Evolutionary conservation across 2,888 invertebrate genomes (phyloP), one percentile per base, ranked within the genome.

Genomic region (Hemithea aestivaria): DNA sequence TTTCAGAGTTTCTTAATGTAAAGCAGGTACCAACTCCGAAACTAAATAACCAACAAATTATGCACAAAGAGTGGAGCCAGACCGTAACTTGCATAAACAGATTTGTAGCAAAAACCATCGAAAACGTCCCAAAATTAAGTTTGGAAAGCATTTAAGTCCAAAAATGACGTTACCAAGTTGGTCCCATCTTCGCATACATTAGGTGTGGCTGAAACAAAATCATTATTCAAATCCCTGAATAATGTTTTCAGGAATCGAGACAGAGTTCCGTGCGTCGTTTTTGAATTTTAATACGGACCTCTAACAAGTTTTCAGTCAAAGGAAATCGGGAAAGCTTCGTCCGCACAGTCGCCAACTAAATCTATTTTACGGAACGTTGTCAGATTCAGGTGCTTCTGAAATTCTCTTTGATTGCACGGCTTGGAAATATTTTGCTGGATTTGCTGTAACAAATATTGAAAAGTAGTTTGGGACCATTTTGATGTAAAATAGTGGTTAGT

Each of bases 251-350:
- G 80, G 76, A 78, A 77, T 80, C 73, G 75, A 72, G 77, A 73
- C 76, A 59, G 79, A 79, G 81, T 81, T 81, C 66, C 66, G 73
- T 73, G 68, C 79, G 75, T 77, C 83, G 83, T 85, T 87, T 87
- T 85, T 87, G 87, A 87, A 87, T 87, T 87, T 87, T 85, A 87
- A 87, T 85, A 85, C 64, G 77, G 76, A 65, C 53, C 73, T 82
- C 78, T 85, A 85, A 87, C 85, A 85, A 85, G 85, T 85, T 85
- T 79, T 70, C 73, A 73, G 78, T 84, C 87, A 87, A 85, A 87
- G 85, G 85, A 85, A 72, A 80, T 81, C 76, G 76, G 74, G 54
- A 68, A 59, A 62, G 69, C 71, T 68, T 60, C 49, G 46, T 33
- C 54, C 35, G 42, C 20, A 22, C 11, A 45, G 73, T 63, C 40